Evolutionary conservation across 2,113 vertebrate genomes (phyloP).

Genomic region (Cyprinodon brontotheroides): DNA sequence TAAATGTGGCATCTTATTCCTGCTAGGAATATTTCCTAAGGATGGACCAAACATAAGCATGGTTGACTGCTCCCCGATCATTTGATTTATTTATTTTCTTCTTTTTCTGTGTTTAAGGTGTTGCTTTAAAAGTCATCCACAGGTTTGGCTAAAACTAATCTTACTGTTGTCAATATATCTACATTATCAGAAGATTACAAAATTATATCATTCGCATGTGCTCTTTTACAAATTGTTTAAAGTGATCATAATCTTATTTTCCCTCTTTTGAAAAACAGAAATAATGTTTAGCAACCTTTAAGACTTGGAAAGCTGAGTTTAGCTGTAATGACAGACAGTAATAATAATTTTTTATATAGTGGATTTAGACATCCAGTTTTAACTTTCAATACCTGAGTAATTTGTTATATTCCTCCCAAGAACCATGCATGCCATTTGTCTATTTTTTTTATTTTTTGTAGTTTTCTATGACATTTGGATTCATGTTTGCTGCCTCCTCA

Average conservation of each 20-base stretch:
- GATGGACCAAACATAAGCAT: no score
- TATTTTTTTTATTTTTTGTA: neutral
- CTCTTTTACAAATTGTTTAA: neutral
- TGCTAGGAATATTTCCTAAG: no score
- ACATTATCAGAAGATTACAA: neutral
- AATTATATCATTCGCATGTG: neutral
- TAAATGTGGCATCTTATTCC: no score
- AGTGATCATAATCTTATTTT: neutral
- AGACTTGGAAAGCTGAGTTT: neutral
- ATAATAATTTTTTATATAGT: neutral
- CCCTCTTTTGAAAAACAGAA: neutral
- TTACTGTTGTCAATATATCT: neutral
- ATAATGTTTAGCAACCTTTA: neutral
- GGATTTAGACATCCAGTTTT: neutral
- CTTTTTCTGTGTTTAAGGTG: no score
- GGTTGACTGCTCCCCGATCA: no score
- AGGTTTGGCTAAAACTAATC: neutral
- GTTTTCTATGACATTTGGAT: neutral
- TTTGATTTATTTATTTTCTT: no score
- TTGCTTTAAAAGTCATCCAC: neutral
- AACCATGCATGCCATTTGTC: neutral
- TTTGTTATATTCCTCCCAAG: neutral
- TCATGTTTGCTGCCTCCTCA: neutral
- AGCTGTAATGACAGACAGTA: neutral
- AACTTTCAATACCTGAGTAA: neutral